Evolutionary conservation across 1,140 invertebrate species (phyloP), one percentile per base, ranked within the genome.

Genomic region (Drosophila simulans): DNA sequence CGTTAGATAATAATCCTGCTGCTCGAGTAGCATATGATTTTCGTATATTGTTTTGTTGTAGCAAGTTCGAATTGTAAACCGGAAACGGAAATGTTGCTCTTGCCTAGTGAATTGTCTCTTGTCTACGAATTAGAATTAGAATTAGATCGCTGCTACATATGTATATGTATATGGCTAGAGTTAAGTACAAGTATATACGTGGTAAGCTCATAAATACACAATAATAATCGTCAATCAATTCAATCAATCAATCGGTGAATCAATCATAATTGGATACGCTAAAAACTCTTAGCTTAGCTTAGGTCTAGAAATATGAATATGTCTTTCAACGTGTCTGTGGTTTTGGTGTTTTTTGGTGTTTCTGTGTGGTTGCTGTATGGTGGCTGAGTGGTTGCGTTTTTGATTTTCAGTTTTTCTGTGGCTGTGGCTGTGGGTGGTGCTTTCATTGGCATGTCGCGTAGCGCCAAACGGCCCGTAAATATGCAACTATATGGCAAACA

Each of bases 151-250:
- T 56, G 48, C 68, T 72, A 66, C 63, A 73, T 20, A 42, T 42
- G 27, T 31, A 64, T 46, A 64, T 63, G 25, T 66, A 68, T 68
- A 40, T 56, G 39, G 66, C 64, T 57, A 51, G 20, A 70, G 68
- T 55, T 51, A 71, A 68, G 37, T 81, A 76, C 52, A 80, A 39
- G 45, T 78, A 78, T 34, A 59, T 81, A 80, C 56, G 42, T 83
- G 58, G 64, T 75, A 84, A 84, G 81, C 81, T 84, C 81, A 84
- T 84, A 84, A 84, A 86, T 84, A 84, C 77, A 80, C 73, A 85
- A 77, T 75, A 75, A 75, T 74, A 74, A 70, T 85, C 80, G 73
- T 66, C 70, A 77, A 82, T 81, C 52, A 81, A 82, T 84, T 46
- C 55, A 80, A 78, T 69, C 63, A 72, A 80, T 79, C 20, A 80